These are phyloP conservation scores for Acomys russatus DNA, from an alignment of 2,797 vertebrate genomes.

Conservation along the genomic window DNA sequence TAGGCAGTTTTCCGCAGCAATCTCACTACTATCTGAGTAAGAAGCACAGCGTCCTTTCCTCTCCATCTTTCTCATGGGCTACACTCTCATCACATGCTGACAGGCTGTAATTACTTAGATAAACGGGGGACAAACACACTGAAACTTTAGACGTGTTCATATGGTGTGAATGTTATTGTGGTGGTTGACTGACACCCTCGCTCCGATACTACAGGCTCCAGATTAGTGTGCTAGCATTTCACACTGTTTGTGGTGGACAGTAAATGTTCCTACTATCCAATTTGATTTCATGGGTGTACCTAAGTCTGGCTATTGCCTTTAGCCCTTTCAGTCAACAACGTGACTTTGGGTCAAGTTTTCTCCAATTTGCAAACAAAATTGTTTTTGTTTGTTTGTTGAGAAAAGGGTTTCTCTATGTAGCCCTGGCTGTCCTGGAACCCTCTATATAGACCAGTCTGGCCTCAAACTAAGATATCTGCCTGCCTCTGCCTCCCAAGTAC, in stretches of 20 bases:
- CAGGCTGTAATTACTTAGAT: background rate
- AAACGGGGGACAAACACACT: background rate
- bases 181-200: background rate
- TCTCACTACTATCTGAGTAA: background rate
- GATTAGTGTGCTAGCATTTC: background rate
- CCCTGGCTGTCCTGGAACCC: no score
- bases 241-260: background rate
- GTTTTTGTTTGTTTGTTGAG: background rate
- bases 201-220: background rate
- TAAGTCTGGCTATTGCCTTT: background rate
- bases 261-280: conserved; percentile 7
- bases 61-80: background rate
- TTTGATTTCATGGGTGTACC: background rate
- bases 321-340: background rate
- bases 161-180: background rate
- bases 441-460: no score
- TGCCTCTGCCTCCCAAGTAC: no score
- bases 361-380: background rate
- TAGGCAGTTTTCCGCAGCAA: conserved; percentile 11
- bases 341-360: background rate
- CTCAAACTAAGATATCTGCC: no score
- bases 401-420: no score
- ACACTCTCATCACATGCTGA: background rate
- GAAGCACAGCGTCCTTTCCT: background rate
- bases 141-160: background rate